phyloP scores from a whole-genome alignment of 2,113 vertebrate genomes.

The Petrocephalus zakoni region DNA sequence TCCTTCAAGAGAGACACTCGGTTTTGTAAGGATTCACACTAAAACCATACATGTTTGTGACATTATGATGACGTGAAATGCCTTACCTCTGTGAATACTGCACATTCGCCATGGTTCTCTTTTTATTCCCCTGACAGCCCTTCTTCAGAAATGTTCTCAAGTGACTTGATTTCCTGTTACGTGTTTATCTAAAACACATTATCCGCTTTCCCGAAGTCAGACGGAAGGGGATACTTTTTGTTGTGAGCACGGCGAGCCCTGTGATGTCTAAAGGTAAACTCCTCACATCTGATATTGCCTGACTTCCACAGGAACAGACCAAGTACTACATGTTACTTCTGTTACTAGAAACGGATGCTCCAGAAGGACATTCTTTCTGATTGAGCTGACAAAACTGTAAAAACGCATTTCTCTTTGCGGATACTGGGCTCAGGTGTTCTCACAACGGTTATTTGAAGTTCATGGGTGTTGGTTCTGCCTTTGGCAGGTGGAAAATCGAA shows the following conservation, averaged over 20 bases:
- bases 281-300: neutral
- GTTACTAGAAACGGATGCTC: neutral
- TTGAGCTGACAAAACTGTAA: neutral
- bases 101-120: neutral
- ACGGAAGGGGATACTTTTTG: constrained; percentile 45
- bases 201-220: neutral
- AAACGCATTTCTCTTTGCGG: neutral
- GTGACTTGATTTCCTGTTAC: constrained; percentile 17
- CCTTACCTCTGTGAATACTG: neutral
- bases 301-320: neutral
- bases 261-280: neutral
- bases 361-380: neutral
- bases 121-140: neutral
- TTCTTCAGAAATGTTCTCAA: neutral
- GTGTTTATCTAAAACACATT: neutral
- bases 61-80: neutral
- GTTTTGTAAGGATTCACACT: neutral
- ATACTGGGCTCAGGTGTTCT: constrained; percentile 16
- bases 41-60: neutral
- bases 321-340: neutral
- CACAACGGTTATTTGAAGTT: constrained; percentile 41
- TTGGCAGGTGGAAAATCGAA: constrained; percentile 35
- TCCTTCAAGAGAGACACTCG: neutral
- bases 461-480: constrained; percentile 40
- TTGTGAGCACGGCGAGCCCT: constrained; percentile 42